Base-by-base conservation (phyloP, 2,797 vertebrate genomes). In the Pipistrellus kuhlii region DNA sequence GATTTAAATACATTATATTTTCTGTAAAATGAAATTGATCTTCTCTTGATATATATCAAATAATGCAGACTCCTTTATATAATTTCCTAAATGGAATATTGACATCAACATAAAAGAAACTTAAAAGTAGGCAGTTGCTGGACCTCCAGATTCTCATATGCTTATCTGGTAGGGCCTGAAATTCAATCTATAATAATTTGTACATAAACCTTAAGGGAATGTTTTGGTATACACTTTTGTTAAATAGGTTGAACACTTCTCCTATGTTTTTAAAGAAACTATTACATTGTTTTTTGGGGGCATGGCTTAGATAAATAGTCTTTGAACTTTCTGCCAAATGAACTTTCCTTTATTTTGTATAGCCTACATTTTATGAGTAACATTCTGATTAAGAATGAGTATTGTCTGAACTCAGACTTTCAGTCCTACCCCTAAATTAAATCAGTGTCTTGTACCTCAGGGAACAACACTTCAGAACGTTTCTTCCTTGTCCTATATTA, bases 271-370 rank as follows among this genome's bases (percentile, higher is more conserved):
- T 44, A 69, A 46, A 55, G 85, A 69, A 93, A 73, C 2, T 76
- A 46, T 23, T 88, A 11, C 6, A 53, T 88, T 87, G 32, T 38
- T 81, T 46, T 64, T 73, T 69, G 84, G 62, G 32, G 62, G 32
- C 46, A 32, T 75, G 92, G 66, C 85, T 96, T 85, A 78, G 38
- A 87, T 51, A 93, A 95, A 88, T 71, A 93, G 44, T 30, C 46
- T 96, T 96, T 96, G 78, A 96, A 78, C 41, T 91, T 66, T 83
- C 6, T 82, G 78, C 38, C 82, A 96, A 88, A 75, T n/a, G 13
- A 91, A 78, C 8, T 71, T 75, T 27, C 20, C 23, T 80, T 94
- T 62, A 32, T 93, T 91, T 82, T 30, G 0, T 85, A 69, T 55
- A 41, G 41, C 20, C 25, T 91, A 27, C 41, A 62, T 62, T 93